Evolutionary conservation across 2,797 vertebrate species (phyloP).

Genomic region (Melanotaenia boesemani): DNA sequence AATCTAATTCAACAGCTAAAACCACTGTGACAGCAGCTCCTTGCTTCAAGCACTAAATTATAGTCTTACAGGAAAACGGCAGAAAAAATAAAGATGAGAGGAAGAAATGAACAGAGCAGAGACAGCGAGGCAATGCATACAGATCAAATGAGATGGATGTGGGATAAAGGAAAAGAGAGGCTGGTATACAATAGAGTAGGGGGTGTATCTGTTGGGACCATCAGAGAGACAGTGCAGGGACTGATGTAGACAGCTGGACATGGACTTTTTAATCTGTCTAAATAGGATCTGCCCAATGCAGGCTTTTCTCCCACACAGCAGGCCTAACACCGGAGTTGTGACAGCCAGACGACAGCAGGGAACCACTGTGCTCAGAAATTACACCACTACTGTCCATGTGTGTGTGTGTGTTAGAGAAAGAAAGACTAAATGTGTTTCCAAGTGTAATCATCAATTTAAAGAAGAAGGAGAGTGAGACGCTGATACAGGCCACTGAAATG

Average conservation of each 20-base stretch:
- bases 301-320: constrained; percentile 66
- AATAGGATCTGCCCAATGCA: constrained; percentile 73
- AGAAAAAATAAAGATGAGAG: constrained; percentile 57
- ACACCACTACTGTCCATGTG: constrained; percentile 28
- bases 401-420: not conserved
- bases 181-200: constrained; percentile 27
- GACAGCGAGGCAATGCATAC: constrained; percentile 34
- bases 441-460: constrained; percentile 23
- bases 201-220: constrained; percentile 55
- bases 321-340: constrained; percentile 58
- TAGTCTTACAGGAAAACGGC: constrained; percentile 44
- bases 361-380: constrained; percentile 42
- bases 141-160: constrained; percentile 52
- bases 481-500: no score
- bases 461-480: constrained; percentile 7
- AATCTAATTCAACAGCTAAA: constrained; percentile 76
- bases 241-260: constrained; percentile 76
- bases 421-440: constrained; percentile 9
- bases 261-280: constrained; percentile 76
- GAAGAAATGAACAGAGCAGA: constrained; percentile 36
- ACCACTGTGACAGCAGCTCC: constrained; percentile 65
- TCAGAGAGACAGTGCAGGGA: constrained; percentile 57
- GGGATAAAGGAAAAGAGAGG: constrained; percentile 25
- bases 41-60: constrained; percentile 68
- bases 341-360: constrained; percentile 73